Base-by-base conservation (phyloP, 1,140 invertebrate genomes). In the Heliconius himera region DNA sequence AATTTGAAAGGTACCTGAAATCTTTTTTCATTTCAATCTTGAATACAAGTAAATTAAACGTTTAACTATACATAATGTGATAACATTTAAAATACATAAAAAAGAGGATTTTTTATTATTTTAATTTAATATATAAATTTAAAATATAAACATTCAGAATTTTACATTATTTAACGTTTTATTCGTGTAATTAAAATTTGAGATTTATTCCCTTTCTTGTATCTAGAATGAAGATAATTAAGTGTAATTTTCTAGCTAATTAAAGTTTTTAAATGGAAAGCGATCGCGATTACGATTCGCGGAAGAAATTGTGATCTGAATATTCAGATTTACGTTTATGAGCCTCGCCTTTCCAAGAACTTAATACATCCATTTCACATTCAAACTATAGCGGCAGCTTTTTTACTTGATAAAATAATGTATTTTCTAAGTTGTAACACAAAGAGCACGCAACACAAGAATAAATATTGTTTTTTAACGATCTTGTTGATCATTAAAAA, bases 231-330 rank as follows among this genome's bases (percentile, higher is more conserved):
- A 22, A 3, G 8, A 60, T n/a, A 22, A 60, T 22, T 60, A 60
- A 60, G 54, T 22, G n/a, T 22, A 60, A 26, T 60, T 22, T 60
- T 60, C 8, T 60, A 9, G 0, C 3, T 20, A 60, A 60, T 60
- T 60, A 60, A 29, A n/a, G 33, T 20, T 75, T 75, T 75, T 22
- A 60, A 60, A n/a, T 20, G 20, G 54, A 60, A 60, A 60, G 20
- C 54, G 54, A 60, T 60, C 54, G 9, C 2, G n/a, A 60, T 60
- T 60, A 60, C 54, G 54, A 60, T 60, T 26, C 54, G 54, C 54
- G 54, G 13, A 66, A 66, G 60, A 66, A 66, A 66, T 16, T 66
- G 60, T 29, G 60, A n/a, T 66, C 60, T 29, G 60, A 66, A 66
- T 66, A 66, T 29, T 66, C 60, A 16, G 26, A 66, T 66, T 66